These are phyloP conservation scores for Clusia tigrina DNA, from an alignment of 2,888 invertebrate genomes.

Conservation along the genomic window DNA sequence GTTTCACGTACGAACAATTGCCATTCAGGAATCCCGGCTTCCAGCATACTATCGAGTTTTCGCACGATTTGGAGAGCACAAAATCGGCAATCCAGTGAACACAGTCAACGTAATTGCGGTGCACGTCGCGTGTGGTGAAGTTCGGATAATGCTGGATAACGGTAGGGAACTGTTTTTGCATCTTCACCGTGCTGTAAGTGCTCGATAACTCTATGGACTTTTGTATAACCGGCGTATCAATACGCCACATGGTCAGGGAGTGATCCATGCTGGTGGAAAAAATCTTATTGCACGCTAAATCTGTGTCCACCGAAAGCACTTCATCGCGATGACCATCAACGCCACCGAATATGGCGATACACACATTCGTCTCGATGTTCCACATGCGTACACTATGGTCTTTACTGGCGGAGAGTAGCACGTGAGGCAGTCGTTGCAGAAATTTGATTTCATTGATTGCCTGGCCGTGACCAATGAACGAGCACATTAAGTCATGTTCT, in stretches of 20 bases:
- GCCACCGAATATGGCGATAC: slow-evolving; percentile 95
- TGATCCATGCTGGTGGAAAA: slow-evolving; percentile 99
- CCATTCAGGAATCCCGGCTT: slow-evolving; percentile 90
- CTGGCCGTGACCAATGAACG: slow-evolving; percentile 90
- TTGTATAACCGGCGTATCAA: slow-evolving; percentile 84
- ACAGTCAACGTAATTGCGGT: slow-evolving; percentile 98
- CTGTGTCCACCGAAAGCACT: slow-evolving; percentile 88
- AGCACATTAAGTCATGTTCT: slow-evolving; percentile 83
- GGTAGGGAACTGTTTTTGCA: slow-evolving; percentile 85
- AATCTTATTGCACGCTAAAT: slow-evolving; percentile 81
- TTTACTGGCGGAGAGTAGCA: slow-evolving; percentile 82
- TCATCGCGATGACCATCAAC: slow-evolving; percentile 96
- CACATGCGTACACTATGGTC: slow-evolving; percentile 88
- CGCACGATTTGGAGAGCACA: slow-evolving; percentile 94
- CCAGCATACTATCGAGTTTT: slow-evolving; percentile 97
- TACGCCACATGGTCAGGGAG: slow-evolving; percentile 90
- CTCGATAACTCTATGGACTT: slow-evolving; percentile 87
- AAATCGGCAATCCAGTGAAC: slow-evolving; percentile 96
- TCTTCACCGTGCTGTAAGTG: slow-evolving; percentile 79
- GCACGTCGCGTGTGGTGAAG: slow-evolving; percentile 95
- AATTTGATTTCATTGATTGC: slow-evolving; percentile 92
- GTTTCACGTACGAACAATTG: slow-evolving; percentile 72
- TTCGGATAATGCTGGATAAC: slow-evolving; percentile 94
- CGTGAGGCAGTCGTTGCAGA: slow-evolving; percentile 88
- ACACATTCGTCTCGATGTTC: slow-evolving; percentile 94